Conservation (phyloP, 2,113 vertebrate genomes). For the Pygoscelis antarcticus region DNA sequence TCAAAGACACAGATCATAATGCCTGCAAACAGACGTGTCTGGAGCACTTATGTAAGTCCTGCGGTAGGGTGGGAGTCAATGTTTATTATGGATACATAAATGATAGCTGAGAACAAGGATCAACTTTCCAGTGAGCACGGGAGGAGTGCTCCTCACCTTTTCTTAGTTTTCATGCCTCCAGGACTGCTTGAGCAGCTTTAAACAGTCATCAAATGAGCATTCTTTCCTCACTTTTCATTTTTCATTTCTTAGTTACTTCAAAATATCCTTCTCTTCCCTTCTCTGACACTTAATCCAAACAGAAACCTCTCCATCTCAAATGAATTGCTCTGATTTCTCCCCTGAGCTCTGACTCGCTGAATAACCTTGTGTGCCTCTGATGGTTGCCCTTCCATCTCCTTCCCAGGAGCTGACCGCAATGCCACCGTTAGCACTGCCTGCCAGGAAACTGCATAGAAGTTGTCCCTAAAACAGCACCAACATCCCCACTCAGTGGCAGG, state of each 20-base stretch:
- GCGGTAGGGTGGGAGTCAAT: not conserved
- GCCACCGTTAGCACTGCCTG: not conserved
- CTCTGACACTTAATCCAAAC: not conserved
- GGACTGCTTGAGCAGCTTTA: not conserved
- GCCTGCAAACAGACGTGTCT: not conserved
- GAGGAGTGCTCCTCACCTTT: not conserved
- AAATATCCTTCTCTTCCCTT: not conserved
- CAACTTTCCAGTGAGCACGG: not conserved
- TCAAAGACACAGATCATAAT: conserved; percentile 28
- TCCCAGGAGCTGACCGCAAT: not conserved
- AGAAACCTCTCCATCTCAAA: not conserved
- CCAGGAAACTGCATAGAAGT: not conserved
- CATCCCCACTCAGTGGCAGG: not conserved
- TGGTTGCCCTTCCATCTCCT: not conserved
- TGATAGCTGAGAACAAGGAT: not conserved
- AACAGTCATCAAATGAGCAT: not conserved
- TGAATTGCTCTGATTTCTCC: not conserved
- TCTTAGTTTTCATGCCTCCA: not conserved
- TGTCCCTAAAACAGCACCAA: rapidly evolving
- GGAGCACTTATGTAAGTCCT: not conserved
- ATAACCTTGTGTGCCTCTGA: not conserved
- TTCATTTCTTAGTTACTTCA: not conserved
- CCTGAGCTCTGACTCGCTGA: not conserved
- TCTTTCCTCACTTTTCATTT: not conserved
- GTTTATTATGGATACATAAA: conserved; percentile 31